Percentiles rank a stretch among this genome's conserved stretches.
phyloP scores from a whole-genome alignment of 1,140 invertebrate species.

The Ooceraea biroi region DNA sequence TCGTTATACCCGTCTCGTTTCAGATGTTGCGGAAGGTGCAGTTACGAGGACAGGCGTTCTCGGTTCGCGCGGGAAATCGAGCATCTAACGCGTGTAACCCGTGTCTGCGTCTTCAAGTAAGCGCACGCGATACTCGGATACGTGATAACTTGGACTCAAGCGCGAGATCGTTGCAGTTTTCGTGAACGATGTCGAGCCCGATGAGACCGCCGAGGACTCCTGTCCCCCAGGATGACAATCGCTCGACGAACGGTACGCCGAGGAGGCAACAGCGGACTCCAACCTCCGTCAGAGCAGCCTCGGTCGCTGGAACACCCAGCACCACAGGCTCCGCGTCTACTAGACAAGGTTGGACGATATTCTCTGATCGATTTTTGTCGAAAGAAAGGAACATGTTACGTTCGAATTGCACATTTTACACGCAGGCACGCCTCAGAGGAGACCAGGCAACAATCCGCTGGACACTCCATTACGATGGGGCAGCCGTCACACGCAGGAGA shows the following conservation, averaged over 20 bases:
- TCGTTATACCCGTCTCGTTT: no score
- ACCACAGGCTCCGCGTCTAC: conserved; percentile 46
- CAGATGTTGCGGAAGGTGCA: no score
- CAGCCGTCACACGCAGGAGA: conserved; percentile 67
- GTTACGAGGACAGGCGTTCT: no score
- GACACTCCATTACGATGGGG: conserved; percentile 83
- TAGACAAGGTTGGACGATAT: conserved; percentile 64
- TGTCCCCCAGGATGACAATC: conserved; percentile 61
- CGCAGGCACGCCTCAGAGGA: conserved; percentile 42
- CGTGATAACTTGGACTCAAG: not conserved
- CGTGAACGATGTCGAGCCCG: conserved; percentile 80
- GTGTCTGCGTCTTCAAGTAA: not conserved
- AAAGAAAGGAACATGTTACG: not conserved
- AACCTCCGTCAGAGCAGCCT: conserved; percentile 66
- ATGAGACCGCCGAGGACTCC: conserved; percentile 80
- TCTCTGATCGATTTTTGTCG: not conserved
- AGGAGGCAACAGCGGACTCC: conserved; percentile 69
- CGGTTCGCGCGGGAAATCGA: conserved; percentile 22
- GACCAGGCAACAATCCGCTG: conserved; percentile 64
- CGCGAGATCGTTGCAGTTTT: not conserved
- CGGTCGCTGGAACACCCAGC: conserved; percentile 65
- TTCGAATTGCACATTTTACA: not conserved
- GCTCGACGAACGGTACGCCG: conserved; percentile 70
- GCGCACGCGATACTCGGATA: not conserved
- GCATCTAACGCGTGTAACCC: not conserved